Evolutionary conservation across 53 echinoderm and acorn worm genomes (phyloP).

Genomic region (Paracentrotus lividus): DNA sequence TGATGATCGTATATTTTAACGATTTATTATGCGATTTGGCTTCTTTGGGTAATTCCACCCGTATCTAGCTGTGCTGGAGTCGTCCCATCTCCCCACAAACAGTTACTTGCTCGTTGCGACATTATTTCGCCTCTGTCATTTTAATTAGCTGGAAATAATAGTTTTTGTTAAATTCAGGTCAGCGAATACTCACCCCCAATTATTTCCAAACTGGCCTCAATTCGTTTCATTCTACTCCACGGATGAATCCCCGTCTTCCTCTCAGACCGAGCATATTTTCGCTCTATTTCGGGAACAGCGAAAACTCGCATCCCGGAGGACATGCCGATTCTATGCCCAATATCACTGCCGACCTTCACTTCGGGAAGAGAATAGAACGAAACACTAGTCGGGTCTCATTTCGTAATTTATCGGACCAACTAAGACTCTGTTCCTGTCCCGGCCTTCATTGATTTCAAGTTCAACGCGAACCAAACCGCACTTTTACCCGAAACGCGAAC

Average conservation of each 20-base stretch:
- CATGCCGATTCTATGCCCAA: background rate
- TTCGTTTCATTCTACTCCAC: slow-evolving; percentile 18
- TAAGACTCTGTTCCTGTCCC: slow-evolving; percentile 10
- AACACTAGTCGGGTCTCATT: slow-evolving; percentile 48
- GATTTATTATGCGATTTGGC: no score
- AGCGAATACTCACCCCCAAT: background rate
- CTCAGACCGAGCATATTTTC: background rate
- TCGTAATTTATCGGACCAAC: slow-evolving; percentile 13
- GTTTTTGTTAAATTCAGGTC: no score
- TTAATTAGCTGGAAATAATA: no score
- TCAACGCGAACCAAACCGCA: slow-evolving; percentile 30
- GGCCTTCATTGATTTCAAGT: background rate
- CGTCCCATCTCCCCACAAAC: no score
- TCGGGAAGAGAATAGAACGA: background rate
- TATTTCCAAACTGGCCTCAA: background rate
- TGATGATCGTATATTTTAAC: no score
- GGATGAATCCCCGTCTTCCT: background rate
- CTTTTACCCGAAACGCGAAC: slow-evolving; percentile 63
- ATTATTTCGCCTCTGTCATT: no score
- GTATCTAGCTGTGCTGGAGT: no score
- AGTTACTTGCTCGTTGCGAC: no score
- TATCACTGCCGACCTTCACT: slow-evolving; percentile 25
- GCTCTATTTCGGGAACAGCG: slow-evolving; percentile 15
- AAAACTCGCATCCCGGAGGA: background rate
- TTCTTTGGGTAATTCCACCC: no score